Evolutionary conservation across 2,888 invertebrate genomes (phyloP).

Genomic region (Drosophila longiperda): DNA sequence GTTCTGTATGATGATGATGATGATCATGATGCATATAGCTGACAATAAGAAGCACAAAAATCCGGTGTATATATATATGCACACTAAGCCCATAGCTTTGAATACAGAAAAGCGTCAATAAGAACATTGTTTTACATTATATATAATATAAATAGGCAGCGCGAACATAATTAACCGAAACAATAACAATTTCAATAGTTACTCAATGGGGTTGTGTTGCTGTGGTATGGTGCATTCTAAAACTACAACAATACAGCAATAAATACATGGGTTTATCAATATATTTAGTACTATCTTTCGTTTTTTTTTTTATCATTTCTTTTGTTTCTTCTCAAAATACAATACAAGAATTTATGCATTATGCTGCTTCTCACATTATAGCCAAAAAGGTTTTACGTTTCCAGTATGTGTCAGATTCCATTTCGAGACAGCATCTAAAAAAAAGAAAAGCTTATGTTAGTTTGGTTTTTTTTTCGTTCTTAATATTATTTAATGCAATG

Average conservation of each 20-base stretch:
- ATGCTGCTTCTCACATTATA: slow-evolving; percentile 41
- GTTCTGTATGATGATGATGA: slow-evolving; percentile 8
- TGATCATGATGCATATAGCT: slow-evolving; percentile 22
- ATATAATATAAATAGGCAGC: slow-evolving; percentile 28
- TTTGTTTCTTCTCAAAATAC: slow-evolving; percentile 48
- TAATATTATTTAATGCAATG: neutral
- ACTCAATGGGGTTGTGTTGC: slow-evolving; percentile 37
- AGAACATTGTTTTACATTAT: slow-evolving; percentile 29
- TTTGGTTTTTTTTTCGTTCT: slow-evolving; percentile 26
- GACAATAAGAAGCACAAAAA: slow-evolving; percentile 39
- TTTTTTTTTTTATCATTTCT: slow-evolving; percentile 35
- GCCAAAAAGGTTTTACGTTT: slow-evolving; percentile 6
- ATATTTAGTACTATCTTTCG: slow-evolving; percentile 53
- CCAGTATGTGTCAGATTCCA: slow-evolving; percentile 14
- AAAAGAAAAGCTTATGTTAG: slow-evolving; percentile 67
- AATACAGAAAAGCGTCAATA: slow-evolving; percentile 40
- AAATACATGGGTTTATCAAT: slow-evolving; percentile 62
- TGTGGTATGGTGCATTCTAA: slow-evolving; percentile 48
- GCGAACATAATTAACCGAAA: slow-evolving; percentile 29
- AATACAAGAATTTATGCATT: slow-evolving; percentile 49
- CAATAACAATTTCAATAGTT: slow-evolving; percentile 46
- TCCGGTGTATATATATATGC: slow-evolving; percentile 23
- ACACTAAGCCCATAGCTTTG: slow-evolving; percentile 34
- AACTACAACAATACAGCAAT: slow-evolving; percentile 74
- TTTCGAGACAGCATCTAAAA: slow-evolving; percentile 53